Evolutionary conservation across 2,888 invertebrate species (phyloP).

Genomic region (Branchipolynoe longqiensis): DNA sequence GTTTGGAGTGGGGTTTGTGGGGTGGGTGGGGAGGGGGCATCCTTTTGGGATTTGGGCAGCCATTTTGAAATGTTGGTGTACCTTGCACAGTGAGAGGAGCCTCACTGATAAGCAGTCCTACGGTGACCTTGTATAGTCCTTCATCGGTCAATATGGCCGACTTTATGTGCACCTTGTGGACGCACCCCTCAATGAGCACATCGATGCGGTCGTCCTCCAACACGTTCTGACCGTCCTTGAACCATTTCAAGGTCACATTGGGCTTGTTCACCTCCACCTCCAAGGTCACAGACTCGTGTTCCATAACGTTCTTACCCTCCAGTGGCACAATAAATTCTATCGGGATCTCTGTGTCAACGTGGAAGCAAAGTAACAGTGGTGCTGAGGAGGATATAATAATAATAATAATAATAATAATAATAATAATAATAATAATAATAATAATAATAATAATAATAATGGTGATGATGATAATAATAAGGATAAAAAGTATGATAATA

Average conservation of each 20-base stretch:
- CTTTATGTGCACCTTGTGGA: constrained; percentile 87
- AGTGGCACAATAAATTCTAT: constrained; percentile 69
- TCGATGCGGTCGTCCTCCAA: constrained; percentile 39
- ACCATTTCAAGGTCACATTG: constrained; percentile 80
- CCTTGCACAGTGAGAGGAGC: constrained; percentile 64
- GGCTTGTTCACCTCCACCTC: constrained; percentile 75
- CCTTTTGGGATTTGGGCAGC: too few species aligned
- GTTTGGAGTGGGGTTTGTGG: too few species aligned
- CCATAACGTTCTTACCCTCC: constrained; percentile 68
- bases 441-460: too few species aligned
- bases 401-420: too few species aligned
- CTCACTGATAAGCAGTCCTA: constrained; percentile 63
- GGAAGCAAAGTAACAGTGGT: too few species aligned
- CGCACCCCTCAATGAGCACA: constrained; percentile 72
- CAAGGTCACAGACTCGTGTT: constrained; percentile 70
- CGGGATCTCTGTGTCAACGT: constrained; percentile 63
- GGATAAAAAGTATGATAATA: too few species aligned
- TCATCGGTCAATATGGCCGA: constrained; percentile 90
- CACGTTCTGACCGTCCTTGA: constrained; percentile 70
- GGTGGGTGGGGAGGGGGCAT: too few species aligned
- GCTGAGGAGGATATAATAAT: too few species aligned
- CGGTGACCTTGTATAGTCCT: constrained; percentile 90
- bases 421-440: too few species aligned
- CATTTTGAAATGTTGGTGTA: too few species aligned
- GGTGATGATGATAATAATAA: too few species aligned